Evolutionary conservation across 2,797 vertebrate genomes (phyloP).

Genomic region (Poecilia gillii): DNA sequence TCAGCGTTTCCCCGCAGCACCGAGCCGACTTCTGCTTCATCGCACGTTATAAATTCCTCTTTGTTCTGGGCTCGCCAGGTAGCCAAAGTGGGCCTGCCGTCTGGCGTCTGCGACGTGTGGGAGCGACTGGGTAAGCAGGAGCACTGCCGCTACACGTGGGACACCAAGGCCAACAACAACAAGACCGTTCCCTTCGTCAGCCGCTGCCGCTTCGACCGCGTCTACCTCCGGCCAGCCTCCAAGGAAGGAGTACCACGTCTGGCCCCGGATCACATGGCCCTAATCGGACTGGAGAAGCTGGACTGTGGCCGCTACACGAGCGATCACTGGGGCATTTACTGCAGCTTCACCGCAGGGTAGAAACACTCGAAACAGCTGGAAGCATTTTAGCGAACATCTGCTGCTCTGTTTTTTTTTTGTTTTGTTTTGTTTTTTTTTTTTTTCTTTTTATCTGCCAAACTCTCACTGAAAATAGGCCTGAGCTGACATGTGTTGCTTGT

Average conservation of each 20-base stretch:
- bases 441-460: not conserved
- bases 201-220: slow-evolving; percentile 90
- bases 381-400: not conserved
- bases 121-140: slow-evolving; percentile 87
- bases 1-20: slow-evolving; percentile 54
- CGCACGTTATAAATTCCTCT: not conserved
- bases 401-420: not conserved
- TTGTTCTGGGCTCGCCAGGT: slow-evolving; percentile 78
- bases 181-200: slow-evolving; percentile 74
- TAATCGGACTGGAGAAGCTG: slow-evolving; percentile 92
- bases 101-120: slow-evolving; percentile 87
- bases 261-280: slow-evolving; percentile 86
- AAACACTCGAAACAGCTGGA: not conserved
- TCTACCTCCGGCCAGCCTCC: slow-evolving; percentile 84
- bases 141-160: slow-evolving; percentile 95
- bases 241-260: slow-evolving; percentile 65
- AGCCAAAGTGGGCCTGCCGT: slow-evolving; percentile 84
- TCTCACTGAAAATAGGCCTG: slow-evolving; percentile 1
- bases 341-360: slow-evolving; percentile 77
- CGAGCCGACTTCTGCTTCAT: not conserved
- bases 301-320: slow-evolving; percentile 92
- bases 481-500: slow-evolving; percentile 8
- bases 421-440: too few species aligned
- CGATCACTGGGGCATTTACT: slow-evolving; percentile 97
- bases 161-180: slow-evolving; percentile 90